phyloP scores from a whole-genome alignment of 2,797 vertebrate genomes.

The Centropyge bicolor region DNA sequence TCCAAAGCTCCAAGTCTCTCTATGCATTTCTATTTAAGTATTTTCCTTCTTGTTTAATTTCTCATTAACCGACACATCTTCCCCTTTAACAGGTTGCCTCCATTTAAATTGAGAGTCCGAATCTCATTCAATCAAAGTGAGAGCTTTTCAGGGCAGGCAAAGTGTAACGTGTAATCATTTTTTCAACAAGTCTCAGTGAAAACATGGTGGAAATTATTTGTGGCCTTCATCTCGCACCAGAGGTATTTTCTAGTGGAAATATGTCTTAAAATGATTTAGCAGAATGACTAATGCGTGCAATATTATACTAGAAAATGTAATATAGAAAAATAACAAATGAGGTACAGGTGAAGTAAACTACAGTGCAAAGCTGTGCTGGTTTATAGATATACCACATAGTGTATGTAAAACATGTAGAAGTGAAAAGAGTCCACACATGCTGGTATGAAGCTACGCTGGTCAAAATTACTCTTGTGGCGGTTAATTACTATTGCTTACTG shows the following conservation, averaged over 20 bases:
- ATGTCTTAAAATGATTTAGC: background rate
- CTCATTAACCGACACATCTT: slow-evolving; percentile 1
- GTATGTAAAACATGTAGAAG: too few species aligned
- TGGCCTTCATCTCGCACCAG: background rate
- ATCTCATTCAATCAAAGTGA: background rate
- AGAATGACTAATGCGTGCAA: too few species aligned
- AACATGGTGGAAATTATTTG: background rate
- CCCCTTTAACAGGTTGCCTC: background rate
- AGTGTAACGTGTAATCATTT: background rate
- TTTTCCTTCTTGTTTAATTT: background rate
- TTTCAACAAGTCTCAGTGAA: background rate
- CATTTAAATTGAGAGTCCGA: background rate
- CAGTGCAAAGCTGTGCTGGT: background rate
- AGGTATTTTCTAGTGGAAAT: background rate
- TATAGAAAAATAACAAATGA: background rate
- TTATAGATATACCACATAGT: too few species aligned
- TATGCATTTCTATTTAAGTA: background rate
- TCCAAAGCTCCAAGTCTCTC: slow-evolving; percentile 6
- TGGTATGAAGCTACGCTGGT: too few species aligned
- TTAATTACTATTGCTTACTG: too few species aligned
- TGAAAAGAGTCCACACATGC: too few species aligned
- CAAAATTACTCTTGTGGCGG: too few species aligned
- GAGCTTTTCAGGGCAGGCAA: background rate
- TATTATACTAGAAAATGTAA: background rate
- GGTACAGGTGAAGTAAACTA: background rate